Base-by-base conservation (phyloP, 1,140 invertebrate genomes). In the Sesamia nonagrioides region DNA sequence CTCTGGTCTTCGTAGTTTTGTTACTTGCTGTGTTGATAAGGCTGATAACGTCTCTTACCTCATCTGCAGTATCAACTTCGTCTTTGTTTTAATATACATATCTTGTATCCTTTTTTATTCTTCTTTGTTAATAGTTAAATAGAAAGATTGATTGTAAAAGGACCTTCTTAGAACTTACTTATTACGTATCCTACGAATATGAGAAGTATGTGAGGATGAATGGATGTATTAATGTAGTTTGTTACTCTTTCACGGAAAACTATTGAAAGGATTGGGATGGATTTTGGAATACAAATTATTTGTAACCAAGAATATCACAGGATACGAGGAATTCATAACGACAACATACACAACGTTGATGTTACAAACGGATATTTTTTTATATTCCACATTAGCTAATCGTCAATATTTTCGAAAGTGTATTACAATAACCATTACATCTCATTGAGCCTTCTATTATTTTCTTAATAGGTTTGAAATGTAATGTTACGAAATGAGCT, bases 401-500 rank as follows among this genome's bases (percentile, higher is more conserved):
- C 37, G 37, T n/a, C 17, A 66, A 42, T 40, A 18, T 5, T 66
- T 66, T 66, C 61, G 37, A 66, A 42, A 42, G 61, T 66, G 21
- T n/a, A 21, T n/a, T 4, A n/a, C n/a, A 63, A 35, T 60, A 35
- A 63, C 40, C 15, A 40, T 37, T 40, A 18, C 61, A 66, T 60
- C 56, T 60, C 27, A 60, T 66, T 66, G 61, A 18, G 17, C 8
- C n/a, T 66, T 5, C 61, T 21, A 66, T 66, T 66, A 66, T 66
- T 66, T 66, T 66, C 37, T 42, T 21, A 66, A 66, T 45, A 66
- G 61, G 17, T 66, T 66, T 37, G 40, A 50, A 69, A 50, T 21
- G 66, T 7, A 18, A 69, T 2, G n/a, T 72, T 56, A 15, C 52
- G 15, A 37, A 72, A 72, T 69, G 7, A 7, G 6, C n/a, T 56